Base-by-base conservation (phyloP, 2,888 invertebrate genomes). In the Oxycera nigricornis region DNA sequence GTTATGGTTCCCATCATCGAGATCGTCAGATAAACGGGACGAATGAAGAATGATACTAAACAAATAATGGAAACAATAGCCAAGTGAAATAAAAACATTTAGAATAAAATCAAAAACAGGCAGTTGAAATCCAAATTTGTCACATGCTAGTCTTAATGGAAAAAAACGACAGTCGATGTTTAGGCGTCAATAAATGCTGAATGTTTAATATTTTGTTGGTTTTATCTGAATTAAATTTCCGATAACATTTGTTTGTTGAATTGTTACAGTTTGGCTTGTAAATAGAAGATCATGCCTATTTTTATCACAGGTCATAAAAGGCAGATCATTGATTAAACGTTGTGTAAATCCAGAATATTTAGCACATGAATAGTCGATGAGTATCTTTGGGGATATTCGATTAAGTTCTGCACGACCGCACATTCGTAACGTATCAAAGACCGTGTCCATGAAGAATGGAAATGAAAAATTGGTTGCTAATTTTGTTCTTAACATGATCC, bases 61-160 rank as follows among this genome's bases (percentile, higher is more conserved):
- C 3, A 11, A 46, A 14, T 17, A 46, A 46, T 7, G 46, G 46
- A 46, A 46, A 46, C 11, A 7, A n/a, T 7, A 14, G 14, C n/a
- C 46, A 17, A 55, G 24, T 55, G 17, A 55, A 46, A 55, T 55
- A 55, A 9, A 24, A 55, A 24, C 22, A 55, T 24, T 22, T 55
- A 55, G n/a, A 55, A 55, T 20, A 24, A 55, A 24, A n/a, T n/a
- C 24, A 9, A 55, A 14, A 55, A 55, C 7, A 39, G 6, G 9
- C 24, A 24, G 9, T 22, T 55, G 55, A 68, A 70, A 52, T 30
- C 70, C 62, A 73, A 62, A 72, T 59, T 59, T 75, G 61, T 75
- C 55, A 73, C 50, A 75, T 70, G 70, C 75, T 75, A 75, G 75
- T 75, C 73, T 75, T 70, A 70, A 72, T 61, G 55, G 41, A 65